Conservation (phyloP, 1,140 invertebrate genomes). For the Rhopalosiphum maidis region DNA sequence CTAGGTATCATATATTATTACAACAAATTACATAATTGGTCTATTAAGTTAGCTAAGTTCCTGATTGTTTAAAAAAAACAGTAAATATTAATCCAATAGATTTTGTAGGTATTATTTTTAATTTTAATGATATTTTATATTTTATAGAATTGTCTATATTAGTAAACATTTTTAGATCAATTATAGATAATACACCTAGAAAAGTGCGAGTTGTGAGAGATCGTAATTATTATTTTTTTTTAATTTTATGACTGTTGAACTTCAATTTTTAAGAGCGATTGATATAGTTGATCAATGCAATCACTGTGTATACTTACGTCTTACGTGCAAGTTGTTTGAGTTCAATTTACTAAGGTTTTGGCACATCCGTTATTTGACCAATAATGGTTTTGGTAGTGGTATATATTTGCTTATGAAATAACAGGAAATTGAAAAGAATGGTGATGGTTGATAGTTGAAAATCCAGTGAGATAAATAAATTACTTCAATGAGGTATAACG, state of each 20-base stretch:
- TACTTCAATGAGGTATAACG: neutral
- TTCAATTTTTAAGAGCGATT: neutral
- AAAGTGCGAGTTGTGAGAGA: neutral
- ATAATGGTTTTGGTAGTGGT: neutral
- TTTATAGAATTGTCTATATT: neutral
- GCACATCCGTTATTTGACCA: neutral
- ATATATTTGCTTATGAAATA: neutral
- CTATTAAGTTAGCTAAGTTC: no score
- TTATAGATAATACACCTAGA: neutral
- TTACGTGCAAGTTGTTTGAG: neutral
- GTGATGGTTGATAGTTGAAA: neutral
- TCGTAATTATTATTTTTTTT: neutral
- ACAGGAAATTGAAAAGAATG: neutral
- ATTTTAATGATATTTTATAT: neutral
- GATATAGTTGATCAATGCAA: neutral
- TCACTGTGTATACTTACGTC: neutral
- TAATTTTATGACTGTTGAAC: neutral
- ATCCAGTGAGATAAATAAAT: neutral
- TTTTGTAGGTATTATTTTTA: no score
- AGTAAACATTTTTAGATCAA: neutral
- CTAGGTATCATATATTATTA: no score
- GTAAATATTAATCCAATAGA: no score
- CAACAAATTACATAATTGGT: no score
- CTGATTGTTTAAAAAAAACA: no score
- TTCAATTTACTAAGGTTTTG: neutral